phyloP scores from a whole-genome alignment of 2,797 vertebrate genomes.

The Cynopterus sphinx region DNA sequence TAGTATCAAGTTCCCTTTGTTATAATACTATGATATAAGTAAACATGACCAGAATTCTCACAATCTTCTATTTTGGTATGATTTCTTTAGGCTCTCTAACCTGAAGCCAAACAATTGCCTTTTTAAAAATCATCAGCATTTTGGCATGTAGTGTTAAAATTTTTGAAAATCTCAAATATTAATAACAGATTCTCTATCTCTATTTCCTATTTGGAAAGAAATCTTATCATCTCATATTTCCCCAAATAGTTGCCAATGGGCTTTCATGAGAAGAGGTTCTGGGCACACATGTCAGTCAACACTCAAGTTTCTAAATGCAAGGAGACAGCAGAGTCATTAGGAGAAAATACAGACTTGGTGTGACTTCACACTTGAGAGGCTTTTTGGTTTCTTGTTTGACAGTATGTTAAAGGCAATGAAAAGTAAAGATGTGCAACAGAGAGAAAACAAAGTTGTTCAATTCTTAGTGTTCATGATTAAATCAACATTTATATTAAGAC shows the following conservation, averaged over 20 bases:
- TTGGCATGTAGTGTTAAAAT: neutral
- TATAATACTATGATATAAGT: neutral
- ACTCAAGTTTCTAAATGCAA: neutral
- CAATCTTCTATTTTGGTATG: neutral
- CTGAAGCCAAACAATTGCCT: conserved; percentile 10
- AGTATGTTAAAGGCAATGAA: conserved; percentile 51
- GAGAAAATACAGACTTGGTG: neutral
- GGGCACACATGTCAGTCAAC: neutral
- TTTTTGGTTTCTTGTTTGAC: neutral
- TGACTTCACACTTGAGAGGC: neutral
- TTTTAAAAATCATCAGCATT: conserved; percentile 36
- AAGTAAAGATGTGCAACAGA: neutral
- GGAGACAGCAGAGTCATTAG: neutral
- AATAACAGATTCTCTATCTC: neutral
- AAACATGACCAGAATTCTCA: neutral
- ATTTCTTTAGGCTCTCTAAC: neutral
- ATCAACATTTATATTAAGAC: conserved; percentile 52
- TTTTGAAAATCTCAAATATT: conserved; percentile 42
- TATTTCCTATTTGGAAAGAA: conserved; percentile 44
- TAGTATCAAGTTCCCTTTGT: neutral
- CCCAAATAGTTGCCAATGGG: neutral
- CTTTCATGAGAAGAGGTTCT: conserved; percentile 44
- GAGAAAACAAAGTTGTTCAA: neutral
- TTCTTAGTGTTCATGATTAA: conserved; percentile 14
- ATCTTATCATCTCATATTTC: neutral